phyloP scores from a whole-genome alignment of 2,113 vertebrate species.

The Centropristis striata region DNA sequence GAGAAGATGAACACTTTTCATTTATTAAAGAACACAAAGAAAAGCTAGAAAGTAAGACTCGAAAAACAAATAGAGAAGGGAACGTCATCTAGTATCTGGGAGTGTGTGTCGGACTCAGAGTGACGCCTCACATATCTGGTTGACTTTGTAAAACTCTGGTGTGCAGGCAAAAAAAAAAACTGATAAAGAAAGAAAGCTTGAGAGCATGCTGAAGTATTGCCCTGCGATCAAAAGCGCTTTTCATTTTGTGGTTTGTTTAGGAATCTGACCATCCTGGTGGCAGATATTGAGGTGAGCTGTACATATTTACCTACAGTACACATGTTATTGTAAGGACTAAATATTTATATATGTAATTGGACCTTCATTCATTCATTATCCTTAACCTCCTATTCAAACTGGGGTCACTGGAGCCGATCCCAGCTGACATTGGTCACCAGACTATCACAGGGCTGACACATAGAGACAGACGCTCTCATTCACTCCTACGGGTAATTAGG shows the following conservation, averaged over 20 bases:
- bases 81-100: slow-evolving; percentile 31
- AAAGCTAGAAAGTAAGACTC: slow-evolving; percentile 33
- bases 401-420: no score
- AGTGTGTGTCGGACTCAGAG: slow-evolving; percentile 20
- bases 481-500: not conserved
- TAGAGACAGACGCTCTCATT: no score
- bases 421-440: no score
- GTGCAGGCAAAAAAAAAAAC: not conserved
- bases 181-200: slow-evolving; percentile 4
- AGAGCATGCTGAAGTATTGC: slow-evolving; percentile 2
- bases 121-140: slow-evolving; percentile 27
- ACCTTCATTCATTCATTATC: no score
- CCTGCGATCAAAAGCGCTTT: no score
- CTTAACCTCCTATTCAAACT: no score
- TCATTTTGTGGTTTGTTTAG: no score
- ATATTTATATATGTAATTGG: no score
- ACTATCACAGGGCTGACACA: no score
- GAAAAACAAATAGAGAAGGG: slow-evolving; percentile 40
- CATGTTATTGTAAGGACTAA: no score
- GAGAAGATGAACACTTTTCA: slow-evolving; percentile 48
- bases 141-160: slow-evolving; percentile 37
- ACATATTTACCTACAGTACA: not conserved
- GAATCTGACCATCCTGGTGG: no score
- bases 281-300: not conserved
- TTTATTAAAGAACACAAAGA: slow-evolving; percentile 66